Conservation (phyloP, 2,888 invertebrate species). For the Odontomyia ornata region DNA sequence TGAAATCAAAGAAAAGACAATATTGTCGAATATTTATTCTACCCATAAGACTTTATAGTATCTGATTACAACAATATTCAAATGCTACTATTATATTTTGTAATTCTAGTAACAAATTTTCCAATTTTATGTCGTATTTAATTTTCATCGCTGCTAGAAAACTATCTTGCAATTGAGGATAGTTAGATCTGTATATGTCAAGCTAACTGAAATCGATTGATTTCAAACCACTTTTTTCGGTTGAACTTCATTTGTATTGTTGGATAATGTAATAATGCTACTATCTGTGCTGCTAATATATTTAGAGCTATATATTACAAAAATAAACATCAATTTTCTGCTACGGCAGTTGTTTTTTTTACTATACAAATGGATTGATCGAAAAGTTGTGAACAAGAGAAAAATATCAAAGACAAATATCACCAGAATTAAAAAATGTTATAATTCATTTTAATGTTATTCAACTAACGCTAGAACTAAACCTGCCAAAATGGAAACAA, state of each 20-base stretch:
- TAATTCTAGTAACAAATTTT: constrained; percentile 5
- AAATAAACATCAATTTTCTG: constrained; percentile 39
- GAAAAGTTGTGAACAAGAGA: not conserved
- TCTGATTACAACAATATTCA: constrained; percentile 32
- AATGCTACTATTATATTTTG: constrained; percentile 10
- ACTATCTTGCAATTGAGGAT: not conserved
- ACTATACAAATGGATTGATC: constrained; percentile 33
- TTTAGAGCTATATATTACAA: constrained; percentile 31
- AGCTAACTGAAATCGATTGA: not conserved
- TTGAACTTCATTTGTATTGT: not conserved
- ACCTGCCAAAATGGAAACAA: constrained; percentile 2
- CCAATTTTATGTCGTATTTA: not conserved
- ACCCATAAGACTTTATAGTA: constrained; percentile 36
- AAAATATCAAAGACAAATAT: constrained; percentile 33
- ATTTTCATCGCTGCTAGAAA: not conserved
- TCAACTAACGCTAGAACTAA: not conserved
- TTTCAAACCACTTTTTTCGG: not conserved
- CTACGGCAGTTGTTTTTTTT: constrained; percentile 37
- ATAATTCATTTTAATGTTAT: not conserved
- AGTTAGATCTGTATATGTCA: not conserved
- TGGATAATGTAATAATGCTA: not conserved
- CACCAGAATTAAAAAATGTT: constrained; percentile 8
- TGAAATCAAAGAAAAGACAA: constrained; percentile 7
- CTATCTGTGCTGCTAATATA: not conserved
- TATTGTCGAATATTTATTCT: constrained; percentile 39